Percentiles rank a stretch among this genome's conserved stretches.
Evolutionary conservation across 2,888 invertebrate species (phyloP).

Genomic region (Oligia strigilis): DNA sequence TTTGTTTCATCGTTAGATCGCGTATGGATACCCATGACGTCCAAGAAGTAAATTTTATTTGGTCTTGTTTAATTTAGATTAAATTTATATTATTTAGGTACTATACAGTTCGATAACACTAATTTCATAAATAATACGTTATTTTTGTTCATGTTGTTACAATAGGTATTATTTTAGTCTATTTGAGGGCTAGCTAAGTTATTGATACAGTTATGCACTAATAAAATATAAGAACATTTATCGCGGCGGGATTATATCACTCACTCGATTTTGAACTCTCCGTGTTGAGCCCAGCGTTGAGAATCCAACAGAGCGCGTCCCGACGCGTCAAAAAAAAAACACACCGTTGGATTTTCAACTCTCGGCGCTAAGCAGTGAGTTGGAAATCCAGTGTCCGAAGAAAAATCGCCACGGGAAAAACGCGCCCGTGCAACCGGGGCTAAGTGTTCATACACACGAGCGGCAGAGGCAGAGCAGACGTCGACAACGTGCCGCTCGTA

Average conservation of each 20-base stretch:
- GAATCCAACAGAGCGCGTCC: too few relatives aligned
- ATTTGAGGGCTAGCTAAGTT: conserved; percentile 22
- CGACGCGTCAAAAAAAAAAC: too few relatives aligned
- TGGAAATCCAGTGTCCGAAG: too few relatives aligned
- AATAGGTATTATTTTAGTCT: conserved; percentile 6
- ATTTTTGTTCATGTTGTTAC: conserved; percentile 59
- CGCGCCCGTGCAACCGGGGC: background rate
- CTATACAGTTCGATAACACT: conserved; percentile 23
- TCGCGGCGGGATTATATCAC: too few relatives aligned
- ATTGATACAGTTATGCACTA: background rate
- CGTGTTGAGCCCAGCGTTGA: too few relatives aligned
- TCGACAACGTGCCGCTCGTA: background rate
- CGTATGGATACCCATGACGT: background rate
- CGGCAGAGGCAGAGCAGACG: background rate
- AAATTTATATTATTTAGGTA: background rate
- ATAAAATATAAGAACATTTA: background rate
- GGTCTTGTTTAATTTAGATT: conserved; percentile 5
- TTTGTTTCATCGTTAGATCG: background rate
- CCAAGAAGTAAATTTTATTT: background rate
- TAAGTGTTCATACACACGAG: background rate
- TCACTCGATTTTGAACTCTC: too few relatives aligned
- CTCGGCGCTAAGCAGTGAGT: too few relatives aligned
- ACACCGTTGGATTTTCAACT: background rate
- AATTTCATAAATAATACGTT: conserved; percentile 61
- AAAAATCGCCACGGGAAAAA: too few relatives aligned